Percentiles rank a stretch among this genome's conserved stretches.
Evolutionary conservation across 2,888 invertebrate species (phyloP).

Genomic region (Cordilura impudica): DNA sequence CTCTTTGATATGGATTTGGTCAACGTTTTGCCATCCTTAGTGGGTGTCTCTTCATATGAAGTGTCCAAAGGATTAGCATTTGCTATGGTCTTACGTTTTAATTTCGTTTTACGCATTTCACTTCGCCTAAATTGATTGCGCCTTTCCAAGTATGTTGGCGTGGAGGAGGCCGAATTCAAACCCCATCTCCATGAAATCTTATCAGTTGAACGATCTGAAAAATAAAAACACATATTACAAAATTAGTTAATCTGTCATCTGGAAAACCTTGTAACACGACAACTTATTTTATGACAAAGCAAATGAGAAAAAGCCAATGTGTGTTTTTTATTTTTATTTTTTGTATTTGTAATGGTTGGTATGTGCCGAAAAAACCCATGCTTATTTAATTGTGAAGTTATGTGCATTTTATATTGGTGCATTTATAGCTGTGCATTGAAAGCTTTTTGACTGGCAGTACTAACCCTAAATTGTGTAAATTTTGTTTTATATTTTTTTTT

Average conservation of each 20-base stretch:
- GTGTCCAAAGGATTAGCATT: constrained; percentile 75
- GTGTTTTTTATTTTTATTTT: not conserved
- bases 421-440: not conserved
- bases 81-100: constrained; percentile 75
- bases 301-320: constrained; percentile 17
- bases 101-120: constrained; percentile 77
- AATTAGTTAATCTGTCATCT: not conserved
- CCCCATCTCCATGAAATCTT: constrained; percentile 78
- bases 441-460: constrained; percentile 55
- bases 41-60: constrained; percentile 69
- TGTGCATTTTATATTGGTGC: constrained; percentile 34
- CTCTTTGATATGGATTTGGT: constrained; percentile 59
- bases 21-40: constrained; percentile 17
- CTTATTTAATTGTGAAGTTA: constrained; percentile 37
- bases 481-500: constrained; percentile 6
- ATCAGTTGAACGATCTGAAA: constrained; percentile 76
- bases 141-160: constrained; percentile 93
- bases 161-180: constrained; percentile 84
- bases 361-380: constrained; percentile 54
- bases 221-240: not conserved
- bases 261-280: not conserved
- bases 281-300: not conserved
- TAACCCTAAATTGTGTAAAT: constrained; percentile 55
- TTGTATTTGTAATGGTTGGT: too few species aligned
- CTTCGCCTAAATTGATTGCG: constrained; percentile 86